A percentile compares a stretch with the other conserved stretches of the same genome.
Conservation (phyloP, 23 tunicate genomes). For the Phallusia fumigata region DNA sequence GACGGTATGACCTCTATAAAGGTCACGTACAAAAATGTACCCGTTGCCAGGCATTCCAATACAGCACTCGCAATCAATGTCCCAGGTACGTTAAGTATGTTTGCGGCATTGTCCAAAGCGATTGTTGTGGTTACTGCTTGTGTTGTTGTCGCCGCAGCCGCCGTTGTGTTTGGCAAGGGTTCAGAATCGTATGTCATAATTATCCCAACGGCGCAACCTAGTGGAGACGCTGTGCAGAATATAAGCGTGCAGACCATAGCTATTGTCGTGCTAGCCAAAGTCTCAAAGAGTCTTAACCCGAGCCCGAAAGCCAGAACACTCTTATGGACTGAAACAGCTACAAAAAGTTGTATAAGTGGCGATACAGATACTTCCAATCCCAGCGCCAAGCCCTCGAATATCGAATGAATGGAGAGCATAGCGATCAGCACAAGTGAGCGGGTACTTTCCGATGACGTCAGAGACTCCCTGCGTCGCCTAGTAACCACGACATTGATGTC, state of each 20-base stretch:
- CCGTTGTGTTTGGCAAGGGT: background rate
- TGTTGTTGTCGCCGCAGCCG: background rate
- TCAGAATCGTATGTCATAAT: constrained; percentile 9
- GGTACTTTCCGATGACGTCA: constrained; percentile 27
- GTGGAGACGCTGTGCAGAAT: constrained; percentile 80
- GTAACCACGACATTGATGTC: background rate
- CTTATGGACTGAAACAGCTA: constrained; percentile 73
- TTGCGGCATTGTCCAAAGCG: too few relatives aligned
- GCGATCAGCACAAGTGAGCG: constrained; percentile 44
- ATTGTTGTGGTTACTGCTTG: background rate
- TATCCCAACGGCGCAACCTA: constrained; percentile 72
- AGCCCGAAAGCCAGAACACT: constrained; percentile 70
- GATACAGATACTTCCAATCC: constrained; percentile 48
- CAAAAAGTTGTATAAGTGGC: constrained; percentile 44
- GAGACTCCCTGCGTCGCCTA: constrained; percentile 2
- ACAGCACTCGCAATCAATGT: constrained; percentile 47
- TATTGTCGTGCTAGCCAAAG: constrained; percentile 25
- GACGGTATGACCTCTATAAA: constrained; percentile 81
- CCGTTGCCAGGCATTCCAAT: constrained; percentile 75
- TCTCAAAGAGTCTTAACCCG: constrained; percentile 74
- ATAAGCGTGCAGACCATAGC: constrained; percentile 49
- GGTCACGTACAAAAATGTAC: constrained; percentile 86
- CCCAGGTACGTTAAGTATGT: constrained; percentile 9
- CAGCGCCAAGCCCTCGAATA: constrained; percentile 86
- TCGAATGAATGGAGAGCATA: constrained; percentile 74